Conservation (phyloP, 2,113 vertebrate species). For the Bambusicola thoracicus region DNA sequence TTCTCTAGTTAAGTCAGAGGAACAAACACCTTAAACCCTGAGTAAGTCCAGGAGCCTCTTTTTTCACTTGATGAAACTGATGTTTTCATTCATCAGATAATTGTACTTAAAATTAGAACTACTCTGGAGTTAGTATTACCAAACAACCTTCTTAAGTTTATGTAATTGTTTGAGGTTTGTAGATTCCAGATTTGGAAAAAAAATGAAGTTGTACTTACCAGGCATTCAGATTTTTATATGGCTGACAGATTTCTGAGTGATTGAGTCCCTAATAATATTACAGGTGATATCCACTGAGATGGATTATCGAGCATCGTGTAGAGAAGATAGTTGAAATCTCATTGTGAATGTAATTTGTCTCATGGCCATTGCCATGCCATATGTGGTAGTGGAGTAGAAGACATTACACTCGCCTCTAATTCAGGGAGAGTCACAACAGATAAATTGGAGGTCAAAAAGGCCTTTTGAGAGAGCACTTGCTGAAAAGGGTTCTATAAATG, state of each 20-base stretch:
- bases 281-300: slow-evolving; percentile 21
- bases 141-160: not conserved
- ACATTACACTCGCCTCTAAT: not conserved
- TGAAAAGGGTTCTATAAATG: slow-evolving; percentile 58
- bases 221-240: not conserved
- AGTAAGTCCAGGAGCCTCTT: not conserved
- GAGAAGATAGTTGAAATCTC: not conserved
- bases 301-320: not conserved
- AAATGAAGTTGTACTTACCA: not conserved
- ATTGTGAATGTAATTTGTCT: slow-evolving; percentile 22
- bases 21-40: not conserved
- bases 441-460: slow-evolving; percentile 59
- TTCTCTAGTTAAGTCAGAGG: not conserved
- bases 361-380: accelerated
- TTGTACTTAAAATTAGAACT: not conserved
- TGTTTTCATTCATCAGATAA: not conserved
- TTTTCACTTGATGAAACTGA: not conserved
- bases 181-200: not conserved
- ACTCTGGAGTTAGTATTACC: not conserved
- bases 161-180: not conserved
- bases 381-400: not conserved
- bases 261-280: not conserved
- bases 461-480: slow-evolving; percentile 36
- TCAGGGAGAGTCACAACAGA: slow-evolving; percentile 43
- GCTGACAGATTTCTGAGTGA: not conserved